phyloP scores from a whole-genome alignment of 1,140 invertebrate species.

The Helicoverpa armigera region DNA sequence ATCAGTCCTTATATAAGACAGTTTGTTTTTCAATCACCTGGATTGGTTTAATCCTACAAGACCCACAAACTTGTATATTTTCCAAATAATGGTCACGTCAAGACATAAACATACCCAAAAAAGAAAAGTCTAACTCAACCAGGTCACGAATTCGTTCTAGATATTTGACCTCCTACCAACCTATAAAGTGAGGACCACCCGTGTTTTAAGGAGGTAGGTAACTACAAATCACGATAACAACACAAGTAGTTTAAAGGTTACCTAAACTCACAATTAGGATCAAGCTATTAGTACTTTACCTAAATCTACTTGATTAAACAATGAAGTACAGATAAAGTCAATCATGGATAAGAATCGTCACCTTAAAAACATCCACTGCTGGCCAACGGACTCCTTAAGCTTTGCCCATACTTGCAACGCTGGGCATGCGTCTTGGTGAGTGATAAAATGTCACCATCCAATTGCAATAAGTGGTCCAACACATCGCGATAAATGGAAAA shows the following conservation, averaged over 20 bases:
- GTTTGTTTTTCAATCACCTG: background rate
- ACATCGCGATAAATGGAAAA: too few species aligned
- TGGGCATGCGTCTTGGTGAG: too few species aligned
- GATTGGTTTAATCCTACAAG: background rate
- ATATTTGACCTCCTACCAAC: constrained; percentile 2
- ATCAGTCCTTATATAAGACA: too few species aligned
- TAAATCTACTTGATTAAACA: too few species aligned
- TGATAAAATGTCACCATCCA: too few species aligned
- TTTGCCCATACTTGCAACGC: too few species aligned
- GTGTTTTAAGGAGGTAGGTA: background rate
- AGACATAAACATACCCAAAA: background rate
- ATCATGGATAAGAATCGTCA: too few species aligned
- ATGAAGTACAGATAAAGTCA: too few species aligned
- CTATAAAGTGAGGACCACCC: background rate
- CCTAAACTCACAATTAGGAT: background rate
- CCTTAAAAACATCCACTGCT: too few species aligned
- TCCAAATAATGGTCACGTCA: background rate
- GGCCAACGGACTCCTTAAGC: too few species aligned
- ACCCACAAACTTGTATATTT: background rate
- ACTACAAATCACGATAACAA: background rate
- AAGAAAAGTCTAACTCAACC: background rate
- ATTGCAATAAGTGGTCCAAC: too few species aligned
- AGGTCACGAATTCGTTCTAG: constrained; percentile 12
- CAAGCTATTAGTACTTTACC: background rate
- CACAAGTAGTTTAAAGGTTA: too few species aligned